phyloP scores from a whole-genome alignment of 2,888 invertebrate genomes.

The Andrena dorsata region DNA sequence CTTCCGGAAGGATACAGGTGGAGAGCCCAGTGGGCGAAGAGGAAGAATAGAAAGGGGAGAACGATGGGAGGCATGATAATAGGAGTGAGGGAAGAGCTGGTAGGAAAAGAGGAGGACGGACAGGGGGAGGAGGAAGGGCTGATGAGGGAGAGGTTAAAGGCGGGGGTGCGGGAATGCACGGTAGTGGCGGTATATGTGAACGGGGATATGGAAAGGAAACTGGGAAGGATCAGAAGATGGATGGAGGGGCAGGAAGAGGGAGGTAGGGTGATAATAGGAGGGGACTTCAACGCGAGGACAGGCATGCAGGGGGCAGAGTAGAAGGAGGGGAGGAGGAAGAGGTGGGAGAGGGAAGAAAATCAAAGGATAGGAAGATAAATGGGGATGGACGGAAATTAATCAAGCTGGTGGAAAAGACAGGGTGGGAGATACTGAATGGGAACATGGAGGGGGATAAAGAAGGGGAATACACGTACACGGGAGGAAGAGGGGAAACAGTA shows the following conservation, averaged over 20 bases:
- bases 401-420: not conserved
- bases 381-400: not conserved
- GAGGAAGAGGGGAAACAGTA: too few relatives aligned
- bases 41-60: not conserved
- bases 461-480: too few relatives aligned
- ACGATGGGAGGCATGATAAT: not conserved
- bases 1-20: not conserved
- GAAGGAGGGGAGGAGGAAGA: too few relatives aligned
- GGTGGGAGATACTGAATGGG: not conserved
- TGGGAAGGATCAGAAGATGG: not conserved
- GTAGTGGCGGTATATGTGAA: not conserved
- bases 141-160: not conserved
- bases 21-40: too few relatives aligned
- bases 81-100: not conserved
- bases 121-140: not conserved
- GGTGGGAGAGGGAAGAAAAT: not conserved
- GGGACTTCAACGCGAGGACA: too few relatives aligned
- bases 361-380: not conserved
- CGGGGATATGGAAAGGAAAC: not conserved
- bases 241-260: not conserved
- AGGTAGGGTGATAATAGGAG: not conserved
- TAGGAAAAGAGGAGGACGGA: not conserved
- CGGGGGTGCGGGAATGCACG: not conserved
- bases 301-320: too few relatives aligned
- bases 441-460: too few relatives aligned